Conservation (phyloP, 2,888 invertebrate species). For the Hirudinaria manillensis region DNA sequence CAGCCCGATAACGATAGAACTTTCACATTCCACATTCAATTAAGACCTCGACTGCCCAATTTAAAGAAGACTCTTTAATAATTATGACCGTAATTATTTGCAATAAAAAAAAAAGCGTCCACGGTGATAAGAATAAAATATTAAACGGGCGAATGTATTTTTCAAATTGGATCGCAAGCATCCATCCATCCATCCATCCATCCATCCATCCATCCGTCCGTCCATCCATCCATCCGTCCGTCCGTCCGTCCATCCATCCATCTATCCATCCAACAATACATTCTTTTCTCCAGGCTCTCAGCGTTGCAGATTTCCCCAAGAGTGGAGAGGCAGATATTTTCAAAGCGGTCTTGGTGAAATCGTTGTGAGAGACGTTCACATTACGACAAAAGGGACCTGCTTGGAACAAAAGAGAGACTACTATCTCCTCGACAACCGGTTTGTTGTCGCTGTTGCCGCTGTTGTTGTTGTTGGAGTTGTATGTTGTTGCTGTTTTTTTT, state of each 20-base stretch:
- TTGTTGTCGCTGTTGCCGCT: neutral
- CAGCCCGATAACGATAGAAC: no score
- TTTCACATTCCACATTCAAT: no score
- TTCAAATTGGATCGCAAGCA: neutral
- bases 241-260: conserved; percentile 28
- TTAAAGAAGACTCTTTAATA: no score
- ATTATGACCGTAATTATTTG: no score
- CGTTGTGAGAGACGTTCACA: conserved; percentile 24
- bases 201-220: conserved; percentile 24
- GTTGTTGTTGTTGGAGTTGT: neutral
- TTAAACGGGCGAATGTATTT: no score
- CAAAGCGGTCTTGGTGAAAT: conserved; percentile 36
- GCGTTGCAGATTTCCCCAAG: conserved; percentile 33
- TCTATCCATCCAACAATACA: conserved; percentile 23
- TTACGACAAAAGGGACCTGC: conserved; percentile 35
- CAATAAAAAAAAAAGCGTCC: no score
- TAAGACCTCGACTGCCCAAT: no score
- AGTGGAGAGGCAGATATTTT: conserved; percentile 35
- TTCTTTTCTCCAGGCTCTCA: neutral
- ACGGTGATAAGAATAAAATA: no score
- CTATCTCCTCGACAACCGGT: conserved; percentile 37
- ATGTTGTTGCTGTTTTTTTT: neutral
- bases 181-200: conserved; percentile 28
- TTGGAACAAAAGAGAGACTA: conserved; percentile 34
- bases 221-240: conserved; percentile 28